Conservation (phyloP, 1,140 invertebrate species). For the Spodoptera frugiperda region DNA sequence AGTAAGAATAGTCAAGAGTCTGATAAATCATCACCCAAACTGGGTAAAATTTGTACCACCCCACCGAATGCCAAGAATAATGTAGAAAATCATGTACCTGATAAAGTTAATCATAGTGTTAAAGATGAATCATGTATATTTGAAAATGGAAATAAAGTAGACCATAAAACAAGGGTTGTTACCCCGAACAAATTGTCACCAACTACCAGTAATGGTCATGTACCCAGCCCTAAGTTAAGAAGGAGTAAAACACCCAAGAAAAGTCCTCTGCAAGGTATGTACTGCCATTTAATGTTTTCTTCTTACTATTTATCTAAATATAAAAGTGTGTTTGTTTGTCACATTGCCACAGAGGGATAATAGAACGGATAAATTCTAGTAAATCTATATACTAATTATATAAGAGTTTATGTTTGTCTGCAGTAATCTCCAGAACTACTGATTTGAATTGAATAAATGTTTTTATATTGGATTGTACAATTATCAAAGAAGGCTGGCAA, state of each 20-base stretch:
- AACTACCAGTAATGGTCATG: constrained; percentile 5
- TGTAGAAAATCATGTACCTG: background rate
- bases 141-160: constrained; percentile 17
- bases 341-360: no score
- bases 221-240: background rate
- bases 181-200: constrained; percentile 30
- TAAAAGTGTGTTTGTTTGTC: no score
- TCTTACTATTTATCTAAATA: no score
- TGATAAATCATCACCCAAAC: background rate
- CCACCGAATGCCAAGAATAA: background rate
- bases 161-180: constrained; percentile 7
- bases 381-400: no score
- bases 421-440: no score
- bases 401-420: no score
- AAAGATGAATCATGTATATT: constrained; percentile 5
- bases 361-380: no score
- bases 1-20: background rate
- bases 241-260: constrained; percentile 48
- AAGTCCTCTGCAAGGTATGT: constrained; percentile 53
- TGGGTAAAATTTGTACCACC: no score
- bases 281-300: no score
- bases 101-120: background rate
- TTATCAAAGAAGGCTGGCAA: no score
- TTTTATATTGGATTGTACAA: no score
- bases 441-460: no score